Conservation (phyloP, 2,113 vertebrate genomes). For the Thinocorus orbignyianus region DNA sequence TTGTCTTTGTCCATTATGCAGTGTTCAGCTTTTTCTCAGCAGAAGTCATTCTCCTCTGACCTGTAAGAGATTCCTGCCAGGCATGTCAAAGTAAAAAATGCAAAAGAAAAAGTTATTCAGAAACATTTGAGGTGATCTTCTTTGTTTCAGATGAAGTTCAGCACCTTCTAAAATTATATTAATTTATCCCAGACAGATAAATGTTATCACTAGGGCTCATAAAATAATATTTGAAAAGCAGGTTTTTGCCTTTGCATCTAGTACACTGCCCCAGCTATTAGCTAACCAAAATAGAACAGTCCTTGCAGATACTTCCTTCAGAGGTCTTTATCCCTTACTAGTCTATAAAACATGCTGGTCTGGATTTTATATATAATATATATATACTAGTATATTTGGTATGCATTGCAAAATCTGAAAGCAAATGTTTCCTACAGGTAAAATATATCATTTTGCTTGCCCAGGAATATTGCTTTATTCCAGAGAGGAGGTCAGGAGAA, state of each 20-base stretch:
- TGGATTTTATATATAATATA: too few relatives aligned
- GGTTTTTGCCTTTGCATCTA: not conserved
- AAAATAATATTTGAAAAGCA: not conserved
- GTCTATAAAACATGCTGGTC: not conserved
- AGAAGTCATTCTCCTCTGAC: slow-evolving; percentile 25
- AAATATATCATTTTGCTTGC: not conserved
- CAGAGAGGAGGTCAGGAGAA: not conserved
- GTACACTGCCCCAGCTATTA: not conserved
- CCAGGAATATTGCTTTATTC: not conserved
- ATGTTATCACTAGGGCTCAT: not conserved
- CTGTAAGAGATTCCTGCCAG: not conserved
- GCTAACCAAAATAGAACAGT: not conserved
- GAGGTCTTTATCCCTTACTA: not conserved
- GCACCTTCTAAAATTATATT: not conserved
- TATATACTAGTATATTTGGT: not conserved
- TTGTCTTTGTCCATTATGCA: slow-evolving; percentile 23
- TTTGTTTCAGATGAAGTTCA: not conserved
- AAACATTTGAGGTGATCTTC: not conserved
- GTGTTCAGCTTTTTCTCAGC: not conserved
- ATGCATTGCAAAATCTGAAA: not conserved
- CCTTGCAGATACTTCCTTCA: not conserved
- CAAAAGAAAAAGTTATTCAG: not conserved
- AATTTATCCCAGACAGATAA: not conserved
- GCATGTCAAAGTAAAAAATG: not conserved
- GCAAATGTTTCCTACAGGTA: not conserved